These are phyloP conservation scores for Petrocephalus zakoni DNA, from an alignment of 2,113 vertebrate genomes.

Conservation along the genomic window DNA sequence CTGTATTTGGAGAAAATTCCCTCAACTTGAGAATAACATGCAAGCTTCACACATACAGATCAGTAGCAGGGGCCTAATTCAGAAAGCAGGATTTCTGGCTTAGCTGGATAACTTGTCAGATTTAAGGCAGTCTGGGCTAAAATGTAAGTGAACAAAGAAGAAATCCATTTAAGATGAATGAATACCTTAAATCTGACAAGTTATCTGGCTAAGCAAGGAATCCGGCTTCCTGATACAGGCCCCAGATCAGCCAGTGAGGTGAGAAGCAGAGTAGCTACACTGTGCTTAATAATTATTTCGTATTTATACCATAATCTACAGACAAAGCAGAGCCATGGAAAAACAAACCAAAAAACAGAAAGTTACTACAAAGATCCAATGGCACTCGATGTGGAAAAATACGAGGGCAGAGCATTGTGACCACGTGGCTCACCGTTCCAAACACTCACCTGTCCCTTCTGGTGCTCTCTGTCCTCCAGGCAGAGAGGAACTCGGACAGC, in stretches of 20 bases:
- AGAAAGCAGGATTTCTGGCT: background rate
- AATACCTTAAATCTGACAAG: background rate
- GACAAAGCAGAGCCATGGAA: background rate
- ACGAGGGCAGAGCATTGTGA: background rate
- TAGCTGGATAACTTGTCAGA: background rate
- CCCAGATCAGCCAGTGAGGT: background rate
- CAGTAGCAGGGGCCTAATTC: background rate
- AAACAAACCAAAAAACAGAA: background rate
- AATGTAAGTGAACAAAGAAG: background rate
- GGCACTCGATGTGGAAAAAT: background rate
- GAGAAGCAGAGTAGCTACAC: background rate
- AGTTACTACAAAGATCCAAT: background rate
- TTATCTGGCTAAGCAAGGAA: background rate
- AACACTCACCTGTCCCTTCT: background rate
- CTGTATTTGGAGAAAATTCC: background rate
- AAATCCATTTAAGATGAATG: background rate
- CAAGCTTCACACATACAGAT: background rate
- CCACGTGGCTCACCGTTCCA: background rate
- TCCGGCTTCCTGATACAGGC: background rate
- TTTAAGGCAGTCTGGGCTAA: background rate
- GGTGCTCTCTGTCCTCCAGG: constrained; percentile 49
- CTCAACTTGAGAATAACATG: background rate
- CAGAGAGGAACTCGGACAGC: constrained; percentile 31
- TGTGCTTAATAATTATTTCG: background rate
- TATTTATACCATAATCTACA: background rate